These are phyloP conservation scores for Periophthalmus magnuspinnatus DNA, from an alignment of 2,797 vertebrate species.

Conservation along the genomic window DNA sequence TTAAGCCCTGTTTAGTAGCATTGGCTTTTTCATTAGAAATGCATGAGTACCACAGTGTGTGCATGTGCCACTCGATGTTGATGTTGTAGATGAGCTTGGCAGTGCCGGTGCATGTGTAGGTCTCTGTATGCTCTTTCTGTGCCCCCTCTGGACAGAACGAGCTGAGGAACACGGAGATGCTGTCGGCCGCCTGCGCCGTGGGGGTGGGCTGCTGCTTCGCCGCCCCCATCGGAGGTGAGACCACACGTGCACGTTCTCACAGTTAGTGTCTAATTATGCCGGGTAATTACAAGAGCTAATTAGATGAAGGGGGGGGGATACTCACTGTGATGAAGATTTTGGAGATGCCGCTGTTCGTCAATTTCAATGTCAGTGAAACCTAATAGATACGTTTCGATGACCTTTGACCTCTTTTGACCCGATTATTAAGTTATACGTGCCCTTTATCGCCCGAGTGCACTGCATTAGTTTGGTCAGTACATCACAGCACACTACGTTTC, in stretches of 20 bases:
- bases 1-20: background rate
- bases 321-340: conserved; percentile 9
- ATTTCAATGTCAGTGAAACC: background rate
- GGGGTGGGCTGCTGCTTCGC: conserved; percentile 98
- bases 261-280: conserved; percentile 38
- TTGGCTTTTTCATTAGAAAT: conserved; percentile 24
- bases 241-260: conserved; percentile 23
- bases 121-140: conserved; percentile 39
- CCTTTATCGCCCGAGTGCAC: background rate
- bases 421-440: background rate
- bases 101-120: conserved; percentile 10
- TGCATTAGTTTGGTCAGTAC: background rate
- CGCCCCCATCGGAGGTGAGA: conserved; percentile 95
- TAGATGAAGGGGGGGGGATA: conserved; percentile 25
- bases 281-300: conserved; percentile 40
- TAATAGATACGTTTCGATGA: background rate
- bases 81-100: conserved; percentile 24
- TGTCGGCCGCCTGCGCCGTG: conserved; percentile 94
- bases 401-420: conserved; percentile 4
- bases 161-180: conserved; percentile 96
- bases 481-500: background rate
- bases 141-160: conserved; percentile 83
- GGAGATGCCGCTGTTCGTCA: conserved; percentile 21
- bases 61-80: conserved; percentile 31
- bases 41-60: conserved; percentile 19